Base-by-base conservation (phyloP, 2,888 invertebrate genomes). In the Icerya purchasi region DNA sequence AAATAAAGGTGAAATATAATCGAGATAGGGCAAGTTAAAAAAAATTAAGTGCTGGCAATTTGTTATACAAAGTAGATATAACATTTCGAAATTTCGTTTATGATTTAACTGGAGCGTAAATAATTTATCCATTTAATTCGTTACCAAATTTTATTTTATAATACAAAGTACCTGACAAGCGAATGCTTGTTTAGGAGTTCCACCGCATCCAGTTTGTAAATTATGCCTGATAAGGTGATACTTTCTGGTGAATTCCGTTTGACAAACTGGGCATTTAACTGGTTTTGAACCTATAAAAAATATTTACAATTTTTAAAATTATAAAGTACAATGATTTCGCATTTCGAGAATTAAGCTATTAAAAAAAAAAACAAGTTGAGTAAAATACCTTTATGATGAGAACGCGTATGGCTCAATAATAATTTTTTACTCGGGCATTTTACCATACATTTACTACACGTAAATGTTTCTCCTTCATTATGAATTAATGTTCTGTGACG, bases 171-270 rank as follows among this genome's bases (percentile, higher is more conserved):
- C 79, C 70, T 78, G 76, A 65, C 80, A 80, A 51, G 75, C 73
- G 66, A 74, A 78, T 24, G 72, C 72, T 57, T 76, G 75, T 60
- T 73, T 72, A 50, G 76, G 70, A 49, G 71, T 68, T 2, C 82
- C 82, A 70, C 78, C 78, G 69, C 83, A 83, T n/a, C 80, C 81
- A 57, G 78, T 81, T 66, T 82, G 82, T 51, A 76, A 71, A 68
- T 82, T 74, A 67, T 85, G 84, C 20, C 84, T 73, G 63, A 82
- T 74, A 52, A 88, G 76, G 71, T 88, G 86, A 65, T 85, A 83
- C 62, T 80, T 81, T 60, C 87, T 74, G 1, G 82, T 84, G 70
- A 88, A 88, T 62, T 78, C 78, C 65, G 80, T 80, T 24, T 78
- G 75, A 67, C 87, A 88, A 60, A 77, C 74, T 36, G 76, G 75